These are phyloP conservation scores for Polymixis flavicincta DNA, from an alignment of 2,888 invertebrate species.

Conservation along the genomic window DNA sequence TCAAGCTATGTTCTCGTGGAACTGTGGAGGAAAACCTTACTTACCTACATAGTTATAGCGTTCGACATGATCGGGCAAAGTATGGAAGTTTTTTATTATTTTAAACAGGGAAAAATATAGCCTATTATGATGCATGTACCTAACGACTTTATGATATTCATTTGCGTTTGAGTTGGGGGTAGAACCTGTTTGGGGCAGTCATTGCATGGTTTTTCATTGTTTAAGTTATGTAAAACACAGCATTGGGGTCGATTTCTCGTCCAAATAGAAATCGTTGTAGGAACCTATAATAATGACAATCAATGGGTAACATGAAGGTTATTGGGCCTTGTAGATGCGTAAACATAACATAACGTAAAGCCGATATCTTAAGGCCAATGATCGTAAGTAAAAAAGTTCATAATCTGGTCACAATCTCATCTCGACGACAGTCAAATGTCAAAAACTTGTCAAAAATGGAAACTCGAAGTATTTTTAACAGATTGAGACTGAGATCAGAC, in stretches of 20 bases:
- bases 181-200: slow-evolving; percentile 13
- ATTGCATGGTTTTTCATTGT: background rate
- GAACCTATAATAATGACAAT: background rate
- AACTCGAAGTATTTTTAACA: too few relatives aligned
- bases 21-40: slow-evolving; percentile 68
- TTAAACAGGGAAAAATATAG: slow-evolving; percentile 53
- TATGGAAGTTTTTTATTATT: slow-evolving; percentile 26
- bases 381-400: too few relatives aligned
- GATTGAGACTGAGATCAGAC: too few relatives aligned
- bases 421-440: too few relatives aligned
- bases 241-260: background rate
- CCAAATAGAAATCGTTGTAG: background rate
- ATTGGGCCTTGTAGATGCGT: too few relatives aligned
- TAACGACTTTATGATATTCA: slow-evolving; percentile 45
- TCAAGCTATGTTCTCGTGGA: slow-evolving; percentile 50
- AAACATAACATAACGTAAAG: too few relatives aligned
- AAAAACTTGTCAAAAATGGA: too few relatives aligned
- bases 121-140: slow-evolving; percentile 20
- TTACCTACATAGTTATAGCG: slow-evolving; percentile 32
- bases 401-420: too few relatives aligned
- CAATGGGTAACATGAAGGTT: background rate
- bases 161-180: slow-evolving; percentile 29
- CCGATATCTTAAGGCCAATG: background rate
- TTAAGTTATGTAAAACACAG: slow-evolving; percentile 15
- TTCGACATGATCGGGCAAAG: slow-evolving; percentile 47